Evolutionary conservation across 2,797 vertebrate genomes (phyloP).

Genomic region (Dallia pectoralis): DNA sequence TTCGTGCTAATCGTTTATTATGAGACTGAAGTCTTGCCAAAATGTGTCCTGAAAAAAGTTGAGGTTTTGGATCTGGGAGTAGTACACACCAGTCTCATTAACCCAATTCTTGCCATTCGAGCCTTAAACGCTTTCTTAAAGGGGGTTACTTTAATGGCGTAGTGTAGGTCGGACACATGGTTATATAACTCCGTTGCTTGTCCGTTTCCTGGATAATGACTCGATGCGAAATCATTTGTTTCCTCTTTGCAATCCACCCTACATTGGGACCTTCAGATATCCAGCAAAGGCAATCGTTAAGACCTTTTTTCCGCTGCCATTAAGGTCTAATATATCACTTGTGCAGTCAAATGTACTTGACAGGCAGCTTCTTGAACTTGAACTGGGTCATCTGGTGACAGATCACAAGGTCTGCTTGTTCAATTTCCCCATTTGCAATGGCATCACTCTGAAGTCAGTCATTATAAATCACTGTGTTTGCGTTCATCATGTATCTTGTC

Average conservation of each 20-base stretch:
- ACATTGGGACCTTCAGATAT: conserved; percentile 68
- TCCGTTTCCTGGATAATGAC: conserved; percentile 38
- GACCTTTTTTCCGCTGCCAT: conserved; percentile 69
- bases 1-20: no score
- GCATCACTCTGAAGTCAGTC: conserved; percentile 62
- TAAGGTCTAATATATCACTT: conserved; percentile 79
- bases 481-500: conserved; percentile 73
- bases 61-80: no score
- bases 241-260: conserved; percentile 61
- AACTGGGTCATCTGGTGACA: conserved; percentile 76
- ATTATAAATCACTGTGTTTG: conserved; percentile 75
- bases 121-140: background rate
- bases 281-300: conserved; percentile 71
- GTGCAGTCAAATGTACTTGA: conserved; percentile 74
- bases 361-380: conserved; percentile 78
- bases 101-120: no score
- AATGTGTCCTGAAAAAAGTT: no score
- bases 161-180: conserved; percentile 11
- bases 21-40: no score
- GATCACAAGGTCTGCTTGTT: conserved; percentile 74
- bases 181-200: conserved; percentile 16
- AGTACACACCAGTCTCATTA: no score
- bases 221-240: conserved; percentile 68
- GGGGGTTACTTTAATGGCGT: background rate
- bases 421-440: conserved; percentile 71